Conservation (phyloP, 2,888 invertebrate genomes). For the Punctoribates punctum region DNA sequence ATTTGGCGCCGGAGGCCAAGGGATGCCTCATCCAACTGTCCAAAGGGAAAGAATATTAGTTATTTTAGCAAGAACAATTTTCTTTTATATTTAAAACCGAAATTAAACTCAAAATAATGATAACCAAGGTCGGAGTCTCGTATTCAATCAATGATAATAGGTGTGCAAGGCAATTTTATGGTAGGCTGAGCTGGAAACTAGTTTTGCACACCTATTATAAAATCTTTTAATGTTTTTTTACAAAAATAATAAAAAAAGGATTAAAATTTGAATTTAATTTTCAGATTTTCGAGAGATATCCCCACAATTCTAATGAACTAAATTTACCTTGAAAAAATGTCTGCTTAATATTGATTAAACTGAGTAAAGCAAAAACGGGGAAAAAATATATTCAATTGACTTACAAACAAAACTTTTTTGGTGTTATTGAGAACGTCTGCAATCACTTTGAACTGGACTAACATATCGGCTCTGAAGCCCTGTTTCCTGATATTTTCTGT, state of each 20-base stretch:
- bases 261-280: neutral
- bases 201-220: too few relatives aligned
- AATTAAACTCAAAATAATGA: too few relatives aligned
- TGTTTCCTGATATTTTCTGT: conserved; percentile 28
- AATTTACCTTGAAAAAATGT: neutral
- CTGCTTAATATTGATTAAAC: too few relatives aligned
- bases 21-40: conserved; percentile 78
- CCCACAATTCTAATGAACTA: neutral
- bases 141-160: too few relatives aligned
- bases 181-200: too few relatives aligned
- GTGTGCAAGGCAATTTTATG: neutral
- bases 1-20: conserved; percentile 74
- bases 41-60: neutral
- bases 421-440: conserved; percentile 43
- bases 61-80: neutral
- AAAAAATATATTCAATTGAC: too few relatives aligned
- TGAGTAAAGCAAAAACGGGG: neutral
- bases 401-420: conserved; percentile 39
- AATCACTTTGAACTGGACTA: conserved; percentile 42
- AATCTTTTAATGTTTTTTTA: neutral
- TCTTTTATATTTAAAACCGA: too few relatives aligned
- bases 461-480: conserved; percentile 42
- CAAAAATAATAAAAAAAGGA: neutral
- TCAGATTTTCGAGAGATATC: neutral
- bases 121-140: too few relatives aligned